These are phyloP conservation scores for Gracilinanus agilis DNA, from an alignment of 2,113 vertebrate genomes.

Conservation along the genomic window DNA sequence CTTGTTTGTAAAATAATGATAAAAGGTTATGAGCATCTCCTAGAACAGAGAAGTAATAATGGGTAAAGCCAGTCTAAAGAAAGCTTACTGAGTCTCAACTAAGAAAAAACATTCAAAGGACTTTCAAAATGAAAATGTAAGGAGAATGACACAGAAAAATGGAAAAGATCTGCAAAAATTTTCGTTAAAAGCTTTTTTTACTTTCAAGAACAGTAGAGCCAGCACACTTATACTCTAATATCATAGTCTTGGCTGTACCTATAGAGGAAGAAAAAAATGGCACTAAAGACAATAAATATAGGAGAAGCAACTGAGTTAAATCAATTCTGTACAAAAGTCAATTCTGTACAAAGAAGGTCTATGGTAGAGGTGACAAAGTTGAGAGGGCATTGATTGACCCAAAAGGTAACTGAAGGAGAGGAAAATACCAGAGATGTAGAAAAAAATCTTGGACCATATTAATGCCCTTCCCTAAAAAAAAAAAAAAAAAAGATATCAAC, in stretches of 20 bases:
- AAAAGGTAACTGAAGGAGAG: not conserved
- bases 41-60: not conserved
- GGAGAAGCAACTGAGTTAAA: not conserved
- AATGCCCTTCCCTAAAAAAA: not conserved
- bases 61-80: not conserved
- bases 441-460: not conserved
- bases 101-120: not conserved
- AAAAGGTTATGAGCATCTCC: not conserved
- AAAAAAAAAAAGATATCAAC: not conserved
- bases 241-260: not conserved
- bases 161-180: not conserved
- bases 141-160: not conserved
- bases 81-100: not conserved
- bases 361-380: not conserved
- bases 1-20: not conserved
- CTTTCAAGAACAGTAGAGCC: not conserved
- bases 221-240: not conserved
- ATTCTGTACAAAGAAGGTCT: not conserved
- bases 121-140: not conserved
- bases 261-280: not conserved
- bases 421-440: not conserved
- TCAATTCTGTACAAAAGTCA: not conserved
- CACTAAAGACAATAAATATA: not conserved
- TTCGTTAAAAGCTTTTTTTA: not conserved
- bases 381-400: not conserved